Conservation (phyloP, 2,113 vertebrate genomes). For the Equus quagga region DNA sequence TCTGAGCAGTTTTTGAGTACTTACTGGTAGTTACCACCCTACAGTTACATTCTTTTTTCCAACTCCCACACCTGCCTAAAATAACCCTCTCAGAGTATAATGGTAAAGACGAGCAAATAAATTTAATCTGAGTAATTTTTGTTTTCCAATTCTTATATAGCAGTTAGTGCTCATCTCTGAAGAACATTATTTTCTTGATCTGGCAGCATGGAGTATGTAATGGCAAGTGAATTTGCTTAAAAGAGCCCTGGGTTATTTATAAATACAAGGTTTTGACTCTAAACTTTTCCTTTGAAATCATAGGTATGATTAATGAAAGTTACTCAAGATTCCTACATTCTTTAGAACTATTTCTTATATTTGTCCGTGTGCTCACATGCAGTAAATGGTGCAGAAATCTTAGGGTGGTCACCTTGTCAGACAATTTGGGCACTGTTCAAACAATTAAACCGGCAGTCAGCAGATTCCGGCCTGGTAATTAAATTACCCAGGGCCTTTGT, state of each 20-base stretch:
- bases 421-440: constrained; percentile 74
- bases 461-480: constrained; percentile 78
- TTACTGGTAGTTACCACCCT: constrained; percentile 51
- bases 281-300: constrained; percentile 47
- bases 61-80: constrained; percentile 10
- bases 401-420: constrained; percentile 64
- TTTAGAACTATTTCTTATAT: constrained; percentile 51
- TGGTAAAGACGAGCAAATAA: constrained; percentile 49
- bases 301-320: constrained; percentile 57
- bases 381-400: constrained; percentile 69
- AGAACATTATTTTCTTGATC: constrained; percentile 38
- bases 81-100: constrained; percentile 40
- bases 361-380: constrained; percentile 25
- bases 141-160: constrained; percentile 18
- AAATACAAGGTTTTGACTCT: constrained; percentile 12
- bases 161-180: not conserved
- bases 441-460: constrained; percentile 77
- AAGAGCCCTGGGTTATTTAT: constrained; percentile 42
- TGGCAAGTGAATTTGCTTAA: constrained; percentile 59
- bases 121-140: constrained; percentile 46
- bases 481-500: constrained; percentile 79
- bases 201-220: not conserved
- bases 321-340: constrained; percentile 24
- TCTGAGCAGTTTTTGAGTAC: constrained; percentile 39
- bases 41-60: constrained; percentile 37